Percentiles rank a stretch among this genome's conserved stretches.
These are phyloP conservation scores for Hydrolagus affinis DNA, from an alignment of 2,113 vertebrate genomes.

Conservation along the genomic window DNA sequence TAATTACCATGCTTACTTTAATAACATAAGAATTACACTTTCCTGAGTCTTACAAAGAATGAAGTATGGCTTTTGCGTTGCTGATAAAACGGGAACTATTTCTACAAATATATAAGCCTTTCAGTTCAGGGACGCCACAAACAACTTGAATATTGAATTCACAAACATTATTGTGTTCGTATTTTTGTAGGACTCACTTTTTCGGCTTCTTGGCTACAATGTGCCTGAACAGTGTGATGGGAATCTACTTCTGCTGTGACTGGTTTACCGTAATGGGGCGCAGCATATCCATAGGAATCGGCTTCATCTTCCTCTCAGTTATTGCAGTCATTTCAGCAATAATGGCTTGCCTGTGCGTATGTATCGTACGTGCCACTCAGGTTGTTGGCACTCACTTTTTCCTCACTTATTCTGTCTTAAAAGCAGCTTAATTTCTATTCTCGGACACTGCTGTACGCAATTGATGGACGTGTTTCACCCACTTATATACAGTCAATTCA, in stretches of 20 bases:
- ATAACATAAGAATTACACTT: no score
- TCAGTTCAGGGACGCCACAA: background rate
- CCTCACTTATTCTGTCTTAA: background rate
- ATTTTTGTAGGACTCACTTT: conserved; percentile 36
- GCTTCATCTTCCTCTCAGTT: conserved; percentile 39
- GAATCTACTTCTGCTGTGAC: conserved; percentile 37
- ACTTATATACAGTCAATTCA: no score
- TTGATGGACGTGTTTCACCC: no score
- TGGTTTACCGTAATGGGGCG: conserved; percentile 35
- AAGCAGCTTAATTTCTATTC: background rate
- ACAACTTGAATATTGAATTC: background rate
- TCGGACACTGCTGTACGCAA: no score
- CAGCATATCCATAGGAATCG: conserved; percentile 36
- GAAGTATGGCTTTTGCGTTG: no score
- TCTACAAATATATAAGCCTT: no score
- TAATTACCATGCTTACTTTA: no score
- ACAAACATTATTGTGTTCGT: background rate
- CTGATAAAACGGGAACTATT: no score
- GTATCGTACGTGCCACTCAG: conserved; percentile 33
- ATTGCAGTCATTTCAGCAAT: conserved; percentile 36
- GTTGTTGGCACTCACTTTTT: conserved; percentile 26
- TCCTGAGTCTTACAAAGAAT: no score
- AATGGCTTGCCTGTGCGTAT: conserved; percentile 37
- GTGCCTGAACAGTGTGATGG: conserved; percentile 37
- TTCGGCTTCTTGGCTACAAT: conserved; percentile 35